Evolutionary conservation across 2,113 vertebrate genomes (phyloP).

Genomic region (Solea solea): DNA sequence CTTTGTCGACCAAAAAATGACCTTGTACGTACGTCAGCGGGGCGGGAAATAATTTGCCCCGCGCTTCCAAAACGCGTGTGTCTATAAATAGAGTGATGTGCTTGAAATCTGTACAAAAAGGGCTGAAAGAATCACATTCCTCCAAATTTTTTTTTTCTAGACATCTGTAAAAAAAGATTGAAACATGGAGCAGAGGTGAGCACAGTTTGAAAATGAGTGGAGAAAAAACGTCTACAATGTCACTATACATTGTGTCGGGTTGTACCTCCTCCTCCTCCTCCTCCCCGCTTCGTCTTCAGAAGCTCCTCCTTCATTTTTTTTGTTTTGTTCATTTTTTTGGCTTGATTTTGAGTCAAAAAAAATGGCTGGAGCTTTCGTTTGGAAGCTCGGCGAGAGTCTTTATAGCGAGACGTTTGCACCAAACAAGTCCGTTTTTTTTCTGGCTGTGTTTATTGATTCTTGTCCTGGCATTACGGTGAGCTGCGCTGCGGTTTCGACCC

Average conservation of each 20-base stretch:
- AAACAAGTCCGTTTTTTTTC: slow-evolving; percentile 48
- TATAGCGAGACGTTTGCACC: slow-evolving; percentile 63
- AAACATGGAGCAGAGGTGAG: slow-evolving; percentile 65
- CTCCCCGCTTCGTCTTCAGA: slow-evolving; percentile 41
- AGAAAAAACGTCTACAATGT: slow-evolving; percentile 63
- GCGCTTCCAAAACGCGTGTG: slow-evolving; percentile 60
- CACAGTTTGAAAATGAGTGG: slow-evolving; percentile 67
- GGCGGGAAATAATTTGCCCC: slow-evolving; percentile 74
- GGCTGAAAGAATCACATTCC: slow-evolving; percentile 78
- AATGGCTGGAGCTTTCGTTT: slow-evolving; percentile 64
- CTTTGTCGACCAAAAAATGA: slow-evolving; percentile 76
- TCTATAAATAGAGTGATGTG: slow-evolving; percentile 82
- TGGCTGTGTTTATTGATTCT: slow-evolving; percentile 67
- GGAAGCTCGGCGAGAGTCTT: slow-evolving; percentile 67
- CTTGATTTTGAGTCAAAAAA: slow-evolving; percentile 57
- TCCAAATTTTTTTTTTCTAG: slow-evolving; percentile 76
- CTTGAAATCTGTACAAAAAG: slow-evolving; percentile 85
- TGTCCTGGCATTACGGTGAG: slow-evolving; percentile 54
- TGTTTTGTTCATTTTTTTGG: slow-evolving; percentile 34
- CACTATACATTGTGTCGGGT: slow-evolving; percentile 69
- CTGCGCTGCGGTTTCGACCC: slow-evolving; percentile 28
- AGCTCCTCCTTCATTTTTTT: slow-evolving; percentile 1
- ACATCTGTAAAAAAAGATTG: slow-evolving; percentile 75
- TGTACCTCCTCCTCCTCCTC: slow-evolving; percentile 58
- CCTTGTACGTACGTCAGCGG: slow-evolving; percentile 62